Conservation (phyloP, 2,888 invertebrate species). For the Anodontia alba region DNA sequence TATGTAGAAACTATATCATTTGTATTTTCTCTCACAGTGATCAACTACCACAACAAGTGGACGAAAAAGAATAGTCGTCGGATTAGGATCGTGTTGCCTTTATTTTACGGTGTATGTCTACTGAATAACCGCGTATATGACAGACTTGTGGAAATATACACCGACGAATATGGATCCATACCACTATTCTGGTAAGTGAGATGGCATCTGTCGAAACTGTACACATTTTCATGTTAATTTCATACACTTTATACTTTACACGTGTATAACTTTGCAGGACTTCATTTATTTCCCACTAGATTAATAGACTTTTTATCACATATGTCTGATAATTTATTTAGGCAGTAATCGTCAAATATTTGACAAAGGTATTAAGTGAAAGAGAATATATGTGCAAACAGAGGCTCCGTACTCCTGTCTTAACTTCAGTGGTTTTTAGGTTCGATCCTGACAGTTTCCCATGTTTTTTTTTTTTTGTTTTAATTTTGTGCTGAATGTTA, state of each 20-base stretch:
- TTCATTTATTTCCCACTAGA: no score
- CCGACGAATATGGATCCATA: conserved; percentile 60
- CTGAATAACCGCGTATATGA: conserved; percentile 40
- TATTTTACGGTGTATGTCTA: conserved; percentile 35
- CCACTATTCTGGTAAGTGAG: conserved; percentile 65
- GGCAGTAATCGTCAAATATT: neutral
- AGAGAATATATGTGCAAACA: neutral
- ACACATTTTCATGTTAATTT: conserved; percentile 23
- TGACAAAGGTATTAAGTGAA: conserved; percentile 8
- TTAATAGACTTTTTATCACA: no score
- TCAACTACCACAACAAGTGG: conserved; percentile 51
- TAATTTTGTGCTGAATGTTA: no score
- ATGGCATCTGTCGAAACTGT: conserved; percentile 19
- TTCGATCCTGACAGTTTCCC: no score
- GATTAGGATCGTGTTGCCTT: conserved; percentile 52
- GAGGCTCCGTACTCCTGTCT: neutral
- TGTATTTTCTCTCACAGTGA: conserved; percentile 60
- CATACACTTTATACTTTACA: conserved; percentile 22
- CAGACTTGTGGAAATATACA: conserved; percentile 56
- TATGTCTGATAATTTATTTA: neutral
- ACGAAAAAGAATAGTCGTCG: conserved; percentile 54
- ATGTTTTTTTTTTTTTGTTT: no score
- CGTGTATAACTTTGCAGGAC: neutral
- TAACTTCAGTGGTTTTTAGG: no score
- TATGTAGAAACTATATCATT: conserved; percentile 60